phyloP scores from a whole-genome alignment of 2,797 vertebrate species.

The Acrossocheilus wenchowensis region DNA sequence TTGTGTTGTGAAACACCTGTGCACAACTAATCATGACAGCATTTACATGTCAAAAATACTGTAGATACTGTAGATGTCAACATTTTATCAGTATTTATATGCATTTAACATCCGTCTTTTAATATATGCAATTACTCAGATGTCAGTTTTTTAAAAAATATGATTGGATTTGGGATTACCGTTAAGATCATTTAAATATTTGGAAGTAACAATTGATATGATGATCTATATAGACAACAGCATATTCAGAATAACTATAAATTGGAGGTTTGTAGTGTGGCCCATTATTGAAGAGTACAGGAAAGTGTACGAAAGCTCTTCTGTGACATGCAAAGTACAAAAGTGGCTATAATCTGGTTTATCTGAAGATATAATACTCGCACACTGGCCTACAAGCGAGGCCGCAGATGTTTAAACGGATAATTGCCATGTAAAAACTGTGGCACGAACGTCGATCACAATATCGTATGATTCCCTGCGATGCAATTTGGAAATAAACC shows the following conservation, averaged over 20 bases:
- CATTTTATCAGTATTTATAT: not conserved
- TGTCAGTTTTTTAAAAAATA: not conserved
- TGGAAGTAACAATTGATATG: slow-evolving; percentile 22
- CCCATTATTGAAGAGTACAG: slow-evolving; percentile 39
- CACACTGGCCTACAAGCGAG: slow-evolving; percentile 4
- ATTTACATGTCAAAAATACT: slow-evolving; percentile 14
- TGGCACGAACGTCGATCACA: slow-evolving; percentile 18
- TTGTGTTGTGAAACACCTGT: slow-evolving; percentile 3
- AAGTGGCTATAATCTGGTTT: slow-evolving; percentile 40
- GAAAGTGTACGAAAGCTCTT: slow-evolving; percentile 35
- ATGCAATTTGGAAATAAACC: not conserved
- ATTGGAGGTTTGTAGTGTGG: slow-evolving; percentile 34
- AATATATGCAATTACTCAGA: not conserved
- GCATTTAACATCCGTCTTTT: not conserved
- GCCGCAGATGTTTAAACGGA: not conserved
- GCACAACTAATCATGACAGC: slow-evolving; percentile 9
- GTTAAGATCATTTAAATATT: slow-evolving; percentile 21
- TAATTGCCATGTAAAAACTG: slow-evolving; percentile 13
- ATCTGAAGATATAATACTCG: slow-evolving; percentile 39
- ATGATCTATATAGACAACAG: slow-evolving; percentile 30
- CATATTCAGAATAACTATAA: slow-evolving; percentile 29
- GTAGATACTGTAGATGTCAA: not conserved
- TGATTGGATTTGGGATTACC: not conserved
- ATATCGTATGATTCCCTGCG: not conserved
- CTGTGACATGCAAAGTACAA: slow-evolving; percentile 41